These are phyloP conservation scores for Leptinotarsa undecemlineata DNA, from an alignment of 1,140 invertebrate species.

Conservation along the genomic window DNA sequence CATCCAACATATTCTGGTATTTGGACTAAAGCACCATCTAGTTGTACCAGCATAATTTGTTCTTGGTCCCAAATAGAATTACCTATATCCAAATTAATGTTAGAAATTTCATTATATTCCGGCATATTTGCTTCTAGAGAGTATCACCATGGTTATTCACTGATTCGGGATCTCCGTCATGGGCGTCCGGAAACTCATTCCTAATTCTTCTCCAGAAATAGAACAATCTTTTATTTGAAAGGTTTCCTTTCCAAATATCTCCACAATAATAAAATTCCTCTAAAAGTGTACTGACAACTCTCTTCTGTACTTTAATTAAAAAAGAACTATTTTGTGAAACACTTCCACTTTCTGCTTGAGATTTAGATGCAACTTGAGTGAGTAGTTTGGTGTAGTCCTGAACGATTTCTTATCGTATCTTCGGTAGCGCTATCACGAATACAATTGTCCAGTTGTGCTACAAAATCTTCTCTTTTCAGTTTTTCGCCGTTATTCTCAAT, in stretches of 20 bases:
- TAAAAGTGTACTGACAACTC: background rate
- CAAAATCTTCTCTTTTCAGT: slow-evolving; percentile 20
- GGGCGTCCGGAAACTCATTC: too few species aligned
- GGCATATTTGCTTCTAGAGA: slow-evolving; percentile 7
- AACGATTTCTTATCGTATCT: slow-evolving; percentile 19
- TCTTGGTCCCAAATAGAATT: too few species aligned
- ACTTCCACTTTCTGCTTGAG: background rate
- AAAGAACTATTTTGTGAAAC: background rate
- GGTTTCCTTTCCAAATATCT: too few species aligned
- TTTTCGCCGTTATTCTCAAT: slow-evolving; percentile 31
- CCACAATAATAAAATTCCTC: too few species aligned
- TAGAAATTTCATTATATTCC: background rate
- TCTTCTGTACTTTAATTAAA: background rate
- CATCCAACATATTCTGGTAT: too few species aligned
- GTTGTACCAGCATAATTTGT: too few species aligned
- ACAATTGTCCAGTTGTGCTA: slow-evolving; percentile 10
- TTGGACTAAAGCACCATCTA: too few species aligned
- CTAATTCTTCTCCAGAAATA: too few species aligned
- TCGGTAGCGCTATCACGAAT: background rate
- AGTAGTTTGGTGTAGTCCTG: slow-evolving; percentile 31
- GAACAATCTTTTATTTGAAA: too few species aligned
- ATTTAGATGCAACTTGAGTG: background rate
- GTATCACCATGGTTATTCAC: background rate
- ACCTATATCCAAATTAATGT: too few species aligned
- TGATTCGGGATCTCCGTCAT: background rate